Conservation (phyloP, 2,113 vertebrate genomes). For the Cyphomyrus discorhynchus region DNA sequence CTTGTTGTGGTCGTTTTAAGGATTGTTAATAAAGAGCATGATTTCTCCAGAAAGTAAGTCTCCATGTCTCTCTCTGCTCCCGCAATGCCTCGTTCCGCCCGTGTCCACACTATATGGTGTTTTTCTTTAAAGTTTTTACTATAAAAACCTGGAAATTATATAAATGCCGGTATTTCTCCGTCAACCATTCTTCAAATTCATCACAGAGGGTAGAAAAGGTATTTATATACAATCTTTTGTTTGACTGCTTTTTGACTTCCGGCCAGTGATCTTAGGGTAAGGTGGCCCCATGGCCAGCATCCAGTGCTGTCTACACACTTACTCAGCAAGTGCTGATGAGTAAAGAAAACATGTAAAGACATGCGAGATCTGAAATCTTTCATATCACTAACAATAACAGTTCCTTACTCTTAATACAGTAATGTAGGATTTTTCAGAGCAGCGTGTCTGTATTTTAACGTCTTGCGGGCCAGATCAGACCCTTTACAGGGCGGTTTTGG, state of each 20-base stretch:
- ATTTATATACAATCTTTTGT: not conserved
- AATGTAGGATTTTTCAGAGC: not conserved
- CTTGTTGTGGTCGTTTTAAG: no score
- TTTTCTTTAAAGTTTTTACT: no score
- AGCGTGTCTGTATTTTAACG: not conserved
- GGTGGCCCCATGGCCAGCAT: not conserved
- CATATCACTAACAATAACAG: not conserved
- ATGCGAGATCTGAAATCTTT: not conserved
- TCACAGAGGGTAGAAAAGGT: not conserved
- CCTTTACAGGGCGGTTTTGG: not conserved
- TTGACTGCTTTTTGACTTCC: not conserved
- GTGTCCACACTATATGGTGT: no score
- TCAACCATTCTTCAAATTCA: not conserved
- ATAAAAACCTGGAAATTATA: not conserved
- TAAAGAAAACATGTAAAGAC: not conserved
- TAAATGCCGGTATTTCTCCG: not conserved
- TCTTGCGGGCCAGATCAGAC: not conserved
- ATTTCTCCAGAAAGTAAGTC: no score
- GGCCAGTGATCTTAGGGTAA: not conserved
- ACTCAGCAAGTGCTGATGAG: not conserved
- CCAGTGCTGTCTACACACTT: not conserved
- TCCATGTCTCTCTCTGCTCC: no score
- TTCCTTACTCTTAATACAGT: not conserved
- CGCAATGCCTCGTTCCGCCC: no score
- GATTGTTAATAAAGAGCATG: no score